These are phyloP conservation scores for Epinotia bilunana DNA, from an alignment of 2,888 invertebrate genomes.

Conservation along the genomic window DNA sequence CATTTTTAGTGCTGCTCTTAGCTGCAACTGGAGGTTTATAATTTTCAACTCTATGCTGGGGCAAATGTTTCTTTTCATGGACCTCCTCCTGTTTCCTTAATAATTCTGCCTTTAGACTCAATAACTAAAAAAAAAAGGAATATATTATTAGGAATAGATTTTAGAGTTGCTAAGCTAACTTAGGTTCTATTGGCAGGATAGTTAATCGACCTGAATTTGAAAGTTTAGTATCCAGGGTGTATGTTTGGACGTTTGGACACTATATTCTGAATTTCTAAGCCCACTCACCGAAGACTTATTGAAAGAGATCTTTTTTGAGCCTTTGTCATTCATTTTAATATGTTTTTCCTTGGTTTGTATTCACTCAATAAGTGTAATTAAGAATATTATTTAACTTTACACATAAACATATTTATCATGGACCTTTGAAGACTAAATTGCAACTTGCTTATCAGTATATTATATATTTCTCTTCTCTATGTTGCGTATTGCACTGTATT, in stretches of 20 bases:
- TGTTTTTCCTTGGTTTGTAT: neutral
- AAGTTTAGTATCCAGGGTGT: neutral
- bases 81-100: slow-evolving; percentile 94
- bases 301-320: slow-evolving; percentile 76
- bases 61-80: slow-evolving; percentile 85
- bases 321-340: slow-evolving; percentile 67
- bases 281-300: slow-evolving; percentile 83
- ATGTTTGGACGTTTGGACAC: neutral
- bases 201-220: too few species aligned
- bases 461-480: too few species aligned
- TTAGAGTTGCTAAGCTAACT: too few species aligned
- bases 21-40: slow-evolving; percentile 70
- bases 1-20: slow-evolving; percentile 51
- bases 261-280: neutral
- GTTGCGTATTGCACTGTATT: too few species aligned
- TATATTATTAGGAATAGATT: neutral
- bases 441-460: too few species aligned
- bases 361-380: neutral
- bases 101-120: slow-evolving; percentile 96
- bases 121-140: slow-evolving; percentile 73
- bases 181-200: too few species aligned
- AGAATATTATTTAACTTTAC: neutral
- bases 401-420: neutral
- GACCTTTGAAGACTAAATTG: too few species aligned
- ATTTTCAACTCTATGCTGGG: slow-evolving; percentile 81